Percentiles rank a stretch among this genome's conserved stretches.
Conservation (phyloP, 2,888 invertebrate genomes). For the Willowsia nigromaculata region DNA sequence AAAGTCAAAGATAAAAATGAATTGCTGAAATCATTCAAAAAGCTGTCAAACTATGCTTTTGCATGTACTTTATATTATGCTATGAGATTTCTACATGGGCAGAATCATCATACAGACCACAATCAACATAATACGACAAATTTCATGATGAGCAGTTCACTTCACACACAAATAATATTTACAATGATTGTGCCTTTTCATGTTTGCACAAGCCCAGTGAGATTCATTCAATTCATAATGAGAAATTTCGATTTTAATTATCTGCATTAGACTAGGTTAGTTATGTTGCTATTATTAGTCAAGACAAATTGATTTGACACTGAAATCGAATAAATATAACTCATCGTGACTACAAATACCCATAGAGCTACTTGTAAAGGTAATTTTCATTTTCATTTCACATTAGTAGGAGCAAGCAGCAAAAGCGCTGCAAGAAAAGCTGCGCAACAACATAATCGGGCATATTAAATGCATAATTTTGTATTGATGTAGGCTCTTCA, state of each 20-base stretch:
- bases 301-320: neutral
- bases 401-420: too few relatives aligned
- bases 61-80: neutral
- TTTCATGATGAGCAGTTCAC: neutral
- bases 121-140: neutral
- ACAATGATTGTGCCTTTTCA: too few relatives aligned
- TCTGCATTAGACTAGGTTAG: neutral
- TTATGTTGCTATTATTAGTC: neutral
- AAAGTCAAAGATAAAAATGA: neutral
- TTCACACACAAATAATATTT: neutral
- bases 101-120: neutral
- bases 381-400: too few relatives aligned
- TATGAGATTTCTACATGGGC: neutral
- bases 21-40: neutral
- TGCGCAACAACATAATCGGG: too few relatives aligned
- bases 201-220: too few relatives aligned
- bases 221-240: neutral
- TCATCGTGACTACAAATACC: too few relatives aligned
- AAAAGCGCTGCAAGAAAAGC: too few relatives aligned
- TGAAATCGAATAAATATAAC: too few relatives aligned
- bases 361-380: too few relatives aligned
- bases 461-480: too few relatives aligned
- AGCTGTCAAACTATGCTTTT: neutral
- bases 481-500: too few relatives aligned
- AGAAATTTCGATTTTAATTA: neutral